Evolutionary conservation across 2,888 invertebrate species (phyloP).

Genomic region (Yponomeuta cagnagella): DNA sequence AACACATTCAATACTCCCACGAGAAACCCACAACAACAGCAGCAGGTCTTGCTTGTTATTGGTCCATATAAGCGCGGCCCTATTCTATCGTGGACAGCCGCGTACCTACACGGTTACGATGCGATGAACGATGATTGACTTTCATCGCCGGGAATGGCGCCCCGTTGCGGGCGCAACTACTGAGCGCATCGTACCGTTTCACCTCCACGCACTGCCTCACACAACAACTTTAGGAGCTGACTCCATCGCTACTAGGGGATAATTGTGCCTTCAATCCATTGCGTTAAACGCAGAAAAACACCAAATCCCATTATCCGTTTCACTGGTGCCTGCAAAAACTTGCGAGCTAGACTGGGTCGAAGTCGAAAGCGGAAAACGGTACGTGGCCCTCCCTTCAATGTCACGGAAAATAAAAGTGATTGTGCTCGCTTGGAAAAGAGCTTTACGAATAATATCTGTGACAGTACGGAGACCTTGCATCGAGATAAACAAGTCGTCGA

Average conservation of each 20-base stretch:
- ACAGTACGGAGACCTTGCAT: background rate
- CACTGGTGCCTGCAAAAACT: conserved; percentile 1
- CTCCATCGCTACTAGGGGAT: background rate
- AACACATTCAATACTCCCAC: conserved; percentile 32
- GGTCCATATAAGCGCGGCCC: conserved; percentile 47
- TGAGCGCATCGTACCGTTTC: conserved; percentile 53
- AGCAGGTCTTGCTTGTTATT: conserved; percentile 36
- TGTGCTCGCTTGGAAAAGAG: background rate
- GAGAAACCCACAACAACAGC: conserved; percentile 37
- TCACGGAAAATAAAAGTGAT: conserved; percentile 20
- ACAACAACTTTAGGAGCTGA: conserved; percentile 11
- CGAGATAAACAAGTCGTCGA: background rate
- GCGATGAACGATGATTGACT: conserved; percentile 51
- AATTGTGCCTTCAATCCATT: conserved; percentile 19
- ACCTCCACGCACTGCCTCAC: conserved; percentile 29
- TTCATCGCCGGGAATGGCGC: conserved; percentile 69
- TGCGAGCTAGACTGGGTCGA: conserved; percentile 16
- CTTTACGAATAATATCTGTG: background rate
- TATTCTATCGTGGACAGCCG: conserved; percentile 20
- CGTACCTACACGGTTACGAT: conserved; percentile 26
- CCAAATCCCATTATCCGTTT: conserved; percentile 12
- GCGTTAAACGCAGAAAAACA: background rate
- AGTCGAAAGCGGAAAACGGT: conserved; percentile 21
- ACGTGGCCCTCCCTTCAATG: conserved; percentile 17
- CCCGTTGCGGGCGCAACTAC: conserved; percentile 39